Percentiles rank a stretch among this genome's conserved stretches.
These are phyloP conservation scores for Drosophila arizonae DNA, from an alignment of 1,140 invertebrate genomes.

Conservation along the genomic window DNA sequence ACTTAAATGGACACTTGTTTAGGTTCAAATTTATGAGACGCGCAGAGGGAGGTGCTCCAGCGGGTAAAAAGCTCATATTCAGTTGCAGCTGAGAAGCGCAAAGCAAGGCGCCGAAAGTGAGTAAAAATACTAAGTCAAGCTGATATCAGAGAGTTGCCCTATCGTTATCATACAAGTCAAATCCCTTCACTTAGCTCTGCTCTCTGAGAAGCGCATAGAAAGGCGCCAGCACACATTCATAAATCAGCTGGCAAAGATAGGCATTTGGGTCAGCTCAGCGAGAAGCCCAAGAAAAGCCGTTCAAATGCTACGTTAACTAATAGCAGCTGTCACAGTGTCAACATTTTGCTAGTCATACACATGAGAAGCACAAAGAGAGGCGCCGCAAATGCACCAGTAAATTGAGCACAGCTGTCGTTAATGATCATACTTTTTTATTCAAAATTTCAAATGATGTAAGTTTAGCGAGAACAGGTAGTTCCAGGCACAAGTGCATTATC, in stretches of 20 bases:
- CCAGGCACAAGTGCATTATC: neutral
- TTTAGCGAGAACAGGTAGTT: slow-evolving; percentile 6
- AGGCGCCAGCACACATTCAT: no score
- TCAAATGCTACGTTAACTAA: neutral
- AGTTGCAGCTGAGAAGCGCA: neutral
- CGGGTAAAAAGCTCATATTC: neutral
- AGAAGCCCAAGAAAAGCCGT: neutral
- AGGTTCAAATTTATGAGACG: slow-evolving; percentile 45
- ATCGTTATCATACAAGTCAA: no score
- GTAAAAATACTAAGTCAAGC: neutral
- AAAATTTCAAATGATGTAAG: slow-evolving; percentile 11
- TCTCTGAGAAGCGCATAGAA: no score
- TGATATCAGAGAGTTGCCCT: neutral
- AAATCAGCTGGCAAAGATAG: neutral
- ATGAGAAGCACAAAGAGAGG: slow-evolving; percentile 7
- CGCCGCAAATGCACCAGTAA: neutral
- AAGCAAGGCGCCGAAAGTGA: neutral
- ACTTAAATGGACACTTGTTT: slow-evolving; percentile 46
- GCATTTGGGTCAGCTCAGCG: neutral
- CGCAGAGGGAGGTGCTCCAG: slow-evolving; percentile 9
- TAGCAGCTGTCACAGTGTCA: neutral
- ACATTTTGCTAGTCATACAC: neutral
- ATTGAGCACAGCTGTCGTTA: neutral
- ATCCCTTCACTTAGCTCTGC: no score
- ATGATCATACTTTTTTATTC: slow-evolving; percentile 6